Evolutionary conservation across 2,888 invertebrate genomes (phyloP).

Genomic region (Penaeus monodon): DNA sequence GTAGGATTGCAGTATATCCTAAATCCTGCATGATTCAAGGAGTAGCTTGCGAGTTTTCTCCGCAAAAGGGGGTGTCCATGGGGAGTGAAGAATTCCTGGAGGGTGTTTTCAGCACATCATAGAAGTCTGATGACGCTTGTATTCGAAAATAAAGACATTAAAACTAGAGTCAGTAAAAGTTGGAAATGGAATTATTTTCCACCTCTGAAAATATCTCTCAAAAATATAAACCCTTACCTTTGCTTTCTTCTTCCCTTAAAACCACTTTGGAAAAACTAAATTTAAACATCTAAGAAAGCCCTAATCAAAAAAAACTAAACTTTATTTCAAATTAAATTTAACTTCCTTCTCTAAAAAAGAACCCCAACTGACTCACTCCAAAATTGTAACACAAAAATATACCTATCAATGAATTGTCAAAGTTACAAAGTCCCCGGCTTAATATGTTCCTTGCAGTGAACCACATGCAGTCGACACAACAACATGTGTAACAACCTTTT

Average conservation of each 20-base stretch:
- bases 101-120: slow-evolving; percentile 78
- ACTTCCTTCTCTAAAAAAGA: background rate
- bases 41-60: slow-evolving; percentile 80
- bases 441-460: slow-evolving; percentile 88
- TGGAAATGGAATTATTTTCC: too few relatives aligned
- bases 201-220: too few relatives aligned
- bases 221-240: too few relatives aligned
- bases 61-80: slow-evolving; percentile 91
- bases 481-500: slow-evolving; percentile 89
- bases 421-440: slow-evolving; percentile 88
- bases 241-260: too few relatives aligned
- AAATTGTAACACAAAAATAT: slow-evolving; percentile 68
- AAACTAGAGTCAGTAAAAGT: background rate
- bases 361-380: background rate
- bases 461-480: slow-evolving; percentile 95
- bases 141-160: slow-evolving; percentile 69
- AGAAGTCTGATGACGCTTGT: slow-evolving; percentile 80
- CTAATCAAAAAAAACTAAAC: too few relatives aligned
- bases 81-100: slow-evolving; percentile 91
- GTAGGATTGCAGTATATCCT: slow-evolving; percentile 40
- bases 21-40: slow-evolving; percentile 69
- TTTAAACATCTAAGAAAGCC: too few relatives aligned
- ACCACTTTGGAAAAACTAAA: too few relatives aligned
- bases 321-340: too few relatives aligned
- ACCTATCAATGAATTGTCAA: slow-evolving; percentile 83